These are phyloP conservation scores for Ericerus pela DNA, from an alignment of 1,140 invertebrate genomes.

Conservation along the genomic window DNA sequence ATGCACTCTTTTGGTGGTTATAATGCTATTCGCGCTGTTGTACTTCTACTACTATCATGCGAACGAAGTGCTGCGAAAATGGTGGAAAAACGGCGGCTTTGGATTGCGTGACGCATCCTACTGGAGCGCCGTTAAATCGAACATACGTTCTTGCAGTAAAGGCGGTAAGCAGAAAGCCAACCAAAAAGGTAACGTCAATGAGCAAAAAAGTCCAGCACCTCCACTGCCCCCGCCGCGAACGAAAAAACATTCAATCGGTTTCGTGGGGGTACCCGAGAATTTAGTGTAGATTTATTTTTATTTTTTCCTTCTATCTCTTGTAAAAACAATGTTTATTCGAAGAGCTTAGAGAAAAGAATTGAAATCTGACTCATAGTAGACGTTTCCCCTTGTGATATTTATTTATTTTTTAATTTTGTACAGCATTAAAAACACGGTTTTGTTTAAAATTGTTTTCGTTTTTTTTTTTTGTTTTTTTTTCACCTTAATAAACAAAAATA, in stretches of 20 bases:
- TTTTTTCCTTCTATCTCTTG: neutral
- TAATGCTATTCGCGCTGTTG: constrained; percentile 32
- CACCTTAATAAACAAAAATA: neutral
- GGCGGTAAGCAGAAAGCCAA: neutral
- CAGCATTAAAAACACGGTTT: too few species aligned
- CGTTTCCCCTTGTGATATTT: too few species aligned
- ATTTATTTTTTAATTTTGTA: too few species aligned
- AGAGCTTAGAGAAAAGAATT: too few species aligned
- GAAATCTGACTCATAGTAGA: too few species aligned
- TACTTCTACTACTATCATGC: constrained; percentile 25
- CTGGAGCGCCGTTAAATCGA: neutral
- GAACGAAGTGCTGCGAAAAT: constrained; percentile 11
- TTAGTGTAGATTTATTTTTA: constrained; percentile 12
- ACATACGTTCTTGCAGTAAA: neutral
- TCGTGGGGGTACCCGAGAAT: constrained; percentile 18
- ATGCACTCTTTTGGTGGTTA: constrained; percentile 33
- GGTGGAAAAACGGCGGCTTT: constrained; percentile 7
- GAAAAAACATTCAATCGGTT: constrained; percentile 15
- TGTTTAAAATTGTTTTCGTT: too few species aligned
- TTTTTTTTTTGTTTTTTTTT: neutral
- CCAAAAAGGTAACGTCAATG: neutral
- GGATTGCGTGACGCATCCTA: neutral
- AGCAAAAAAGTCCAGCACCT: constrained; percentile 14
- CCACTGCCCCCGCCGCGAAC: constrained; percentile 15
- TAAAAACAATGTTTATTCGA: too few species aligned